phyloP scores from a whole-genome alignment of 2,113 vertebrate species.

The Pithys albifrons region DNA sequence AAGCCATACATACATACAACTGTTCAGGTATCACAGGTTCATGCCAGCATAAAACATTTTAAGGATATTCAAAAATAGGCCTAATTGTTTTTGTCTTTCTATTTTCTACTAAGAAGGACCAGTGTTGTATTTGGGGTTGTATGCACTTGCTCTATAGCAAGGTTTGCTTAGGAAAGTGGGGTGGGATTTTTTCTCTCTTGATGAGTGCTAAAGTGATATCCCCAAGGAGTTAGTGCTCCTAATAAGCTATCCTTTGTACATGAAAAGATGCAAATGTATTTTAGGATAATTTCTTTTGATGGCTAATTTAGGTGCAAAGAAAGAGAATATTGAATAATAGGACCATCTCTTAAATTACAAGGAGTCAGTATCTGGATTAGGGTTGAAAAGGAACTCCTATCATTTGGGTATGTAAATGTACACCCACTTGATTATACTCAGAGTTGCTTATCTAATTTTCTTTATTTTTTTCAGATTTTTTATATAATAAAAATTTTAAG shows the following conservation, averaged over 20 bases:
- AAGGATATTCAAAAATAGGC: not conserved
- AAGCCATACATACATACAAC: no score
- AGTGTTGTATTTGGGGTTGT: not conserved
- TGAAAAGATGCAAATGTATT: not conserved
- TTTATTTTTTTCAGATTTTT: not conserved
- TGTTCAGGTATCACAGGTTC: not conserved
- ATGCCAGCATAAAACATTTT: not conserved
- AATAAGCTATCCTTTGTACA: not conserved
- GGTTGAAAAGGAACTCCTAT: not conserved
- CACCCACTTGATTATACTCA: not conserved
- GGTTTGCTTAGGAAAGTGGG: not conserved
- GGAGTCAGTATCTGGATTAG: not conserved
- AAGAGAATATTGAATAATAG: not conserved
- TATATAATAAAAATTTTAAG: not conserved
- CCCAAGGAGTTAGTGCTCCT: not conserved
- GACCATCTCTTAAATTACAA: not conserved
- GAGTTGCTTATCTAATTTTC: not conserved
- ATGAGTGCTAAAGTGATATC: not conserved
- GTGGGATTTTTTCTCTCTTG: not conserved
- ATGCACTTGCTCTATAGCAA: not conserved
- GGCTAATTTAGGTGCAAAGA: not conserved
- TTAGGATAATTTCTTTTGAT: not conserved
- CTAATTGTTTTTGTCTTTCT: not conserved
- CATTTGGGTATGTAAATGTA: not conserved
- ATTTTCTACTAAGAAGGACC: not conserved